These are phyloP conservation scores for Notarius quadriscutis DNA, from an alignment of 2,113 vertebrate species.

Conservation along the genomic window DNA sequence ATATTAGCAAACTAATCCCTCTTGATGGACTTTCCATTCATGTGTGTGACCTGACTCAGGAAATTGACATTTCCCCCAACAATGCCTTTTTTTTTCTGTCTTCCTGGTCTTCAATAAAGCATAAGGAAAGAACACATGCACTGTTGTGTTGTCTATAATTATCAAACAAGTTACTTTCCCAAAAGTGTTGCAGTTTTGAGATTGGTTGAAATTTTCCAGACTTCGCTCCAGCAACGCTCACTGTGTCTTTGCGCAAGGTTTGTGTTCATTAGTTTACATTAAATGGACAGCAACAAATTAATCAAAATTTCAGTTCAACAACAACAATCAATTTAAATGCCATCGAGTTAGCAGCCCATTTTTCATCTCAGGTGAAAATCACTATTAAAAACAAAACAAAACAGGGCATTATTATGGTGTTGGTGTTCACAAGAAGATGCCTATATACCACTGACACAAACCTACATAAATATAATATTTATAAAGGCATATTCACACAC, in stretches of 20 bases:
- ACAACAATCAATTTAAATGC: neutral
- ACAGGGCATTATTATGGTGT: neutral
- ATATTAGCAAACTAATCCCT: constrained; percentile 46
- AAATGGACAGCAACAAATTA: constrained; percentile 3
- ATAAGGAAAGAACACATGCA: neutral
- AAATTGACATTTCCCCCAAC: constrained; percentile 25
- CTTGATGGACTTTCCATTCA: constrained; percentile 43
- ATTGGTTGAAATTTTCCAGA: neutral
- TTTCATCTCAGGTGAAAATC: neutral
- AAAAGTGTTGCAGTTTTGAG: neutral
- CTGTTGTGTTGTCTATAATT: neutral
- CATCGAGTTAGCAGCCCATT: neutral
- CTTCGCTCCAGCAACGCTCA: neutral
- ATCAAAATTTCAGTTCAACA: neutral
- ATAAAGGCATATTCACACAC: neutral
- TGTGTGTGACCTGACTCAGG: constrained; percentile 44
- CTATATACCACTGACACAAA: neutral
- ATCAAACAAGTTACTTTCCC: neutral
- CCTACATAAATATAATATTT: neutral
- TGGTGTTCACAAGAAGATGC: neutral
- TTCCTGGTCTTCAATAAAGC: neutral
- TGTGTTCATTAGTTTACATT: constrained; percentile 9
- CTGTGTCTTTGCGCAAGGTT: neutral
- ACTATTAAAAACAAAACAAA: neutral
- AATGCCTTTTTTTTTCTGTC: neutral